phyloP scores from a whole-genome alignment of 64 coral and sea anemone genomes.

The Exaiptasia diaphana region DNA sequence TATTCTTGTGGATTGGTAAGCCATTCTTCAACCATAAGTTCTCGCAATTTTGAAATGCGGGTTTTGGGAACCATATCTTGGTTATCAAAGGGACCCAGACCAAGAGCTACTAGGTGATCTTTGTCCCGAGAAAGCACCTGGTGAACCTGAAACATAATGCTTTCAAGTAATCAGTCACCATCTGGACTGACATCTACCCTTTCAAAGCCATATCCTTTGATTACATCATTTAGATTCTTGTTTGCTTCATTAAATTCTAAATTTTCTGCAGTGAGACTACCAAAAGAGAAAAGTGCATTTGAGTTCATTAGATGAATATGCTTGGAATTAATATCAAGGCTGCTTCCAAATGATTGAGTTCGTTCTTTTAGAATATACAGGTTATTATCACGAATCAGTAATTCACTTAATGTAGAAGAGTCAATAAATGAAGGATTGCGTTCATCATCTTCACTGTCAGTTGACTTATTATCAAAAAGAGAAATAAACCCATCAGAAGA shows the following conservation, averaged over 20 bases:
- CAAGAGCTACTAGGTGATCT: neutral
- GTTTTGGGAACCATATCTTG: neutral
- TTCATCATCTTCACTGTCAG: no score
- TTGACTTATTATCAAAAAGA: no score
- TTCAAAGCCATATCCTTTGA: neutral
- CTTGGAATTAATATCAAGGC: neutral
- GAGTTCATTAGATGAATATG: constrained; percentile 9
- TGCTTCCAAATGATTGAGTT: no score
- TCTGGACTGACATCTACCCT: neutral
- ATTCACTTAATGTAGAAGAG: no score
- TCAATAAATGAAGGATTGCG: no score
- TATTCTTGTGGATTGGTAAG: neutral
- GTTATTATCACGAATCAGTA: no score
- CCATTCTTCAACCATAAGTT: constrained; percentile 7
- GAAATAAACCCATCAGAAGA: no score
- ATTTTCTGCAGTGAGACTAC: neutral
- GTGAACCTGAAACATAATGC: neutral
- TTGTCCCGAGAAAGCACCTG: neutral
- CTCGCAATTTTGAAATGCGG: neutral
- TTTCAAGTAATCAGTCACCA: neutral
- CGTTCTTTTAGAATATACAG: no score
- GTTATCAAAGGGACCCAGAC: neutral
- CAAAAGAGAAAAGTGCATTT: neutral
- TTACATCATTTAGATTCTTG: neutral
- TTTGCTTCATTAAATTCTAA: neutral